These are phyloP conservation scores for Pycnomerus fuliginosus DNA, from an alignment of 2,888 invertebrate genomes.

Conservation along the genomic window DNA sequence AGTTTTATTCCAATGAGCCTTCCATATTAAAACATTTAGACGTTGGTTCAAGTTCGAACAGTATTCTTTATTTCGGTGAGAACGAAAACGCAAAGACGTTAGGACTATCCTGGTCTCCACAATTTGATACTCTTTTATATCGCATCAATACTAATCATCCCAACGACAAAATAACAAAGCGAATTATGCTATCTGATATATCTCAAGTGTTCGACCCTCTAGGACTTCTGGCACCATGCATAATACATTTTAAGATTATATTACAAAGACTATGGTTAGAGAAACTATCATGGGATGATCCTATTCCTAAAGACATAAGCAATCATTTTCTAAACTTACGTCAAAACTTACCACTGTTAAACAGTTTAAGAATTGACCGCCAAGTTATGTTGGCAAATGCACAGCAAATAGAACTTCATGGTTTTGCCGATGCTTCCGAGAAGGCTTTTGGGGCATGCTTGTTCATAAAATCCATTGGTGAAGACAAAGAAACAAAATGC, in stretches of 20 bases:
- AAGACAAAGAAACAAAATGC: not conserved
- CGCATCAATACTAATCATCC: constrained; percentile 1
- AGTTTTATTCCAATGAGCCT: constrained; percentile 5
- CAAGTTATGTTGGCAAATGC: constrained; percentile 5
- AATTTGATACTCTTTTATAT: constrained; percentile 8
- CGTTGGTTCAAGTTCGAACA: constrained; percentile 6
- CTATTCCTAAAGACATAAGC: constrained; percentile 13
- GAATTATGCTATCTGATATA: constrained; percentile 14
- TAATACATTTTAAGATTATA: constrained; percentile 15
- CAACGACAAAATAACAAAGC: constrained; percentile 5
- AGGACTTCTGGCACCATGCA: constrained; percentile 9
- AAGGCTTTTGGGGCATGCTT: constrained; percentile 13
- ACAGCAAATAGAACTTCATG: constrained; percentile 12
- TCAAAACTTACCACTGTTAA: constrained; percentile 3
- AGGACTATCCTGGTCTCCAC: constrained; percentile 12
- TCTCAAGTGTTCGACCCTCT: constrained; percentile 20
- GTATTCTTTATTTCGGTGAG: constrained; percentile 3
- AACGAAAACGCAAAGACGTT: constrained; percentile 8
- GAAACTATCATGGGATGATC: constrained; percentile 21
- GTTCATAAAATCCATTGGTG: not conserved
- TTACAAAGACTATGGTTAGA: constrained; percentile 19
- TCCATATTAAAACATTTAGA: not conserved
- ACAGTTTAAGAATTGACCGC: constrained; percentile 13
- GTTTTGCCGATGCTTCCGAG: constrained; percentile 12
- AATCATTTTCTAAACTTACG: constrained; percentile 12